Evolutionary conservation across 2,797 vertebrate genomes (phyloP).

Genomic region (Rhadinocentrus ornatus): DNA sequence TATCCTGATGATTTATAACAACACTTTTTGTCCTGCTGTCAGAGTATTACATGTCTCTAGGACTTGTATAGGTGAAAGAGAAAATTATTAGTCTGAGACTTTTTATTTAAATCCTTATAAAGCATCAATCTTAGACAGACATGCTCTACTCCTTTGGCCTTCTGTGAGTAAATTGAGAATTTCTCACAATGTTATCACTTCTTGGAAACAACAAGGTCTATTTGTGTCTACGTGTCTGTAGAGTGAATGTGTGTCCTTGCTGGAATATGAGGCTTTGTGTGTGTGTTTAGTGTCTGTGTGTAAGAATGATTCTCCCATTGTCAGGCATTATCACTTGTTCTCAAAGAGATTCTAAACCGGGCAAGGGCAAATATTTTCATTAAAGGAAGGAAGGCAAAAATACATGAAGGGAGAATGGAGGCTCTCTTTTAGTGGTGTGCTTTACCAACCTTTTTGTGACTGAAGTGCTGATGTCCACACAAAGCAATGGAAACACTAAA

Average conservation of each 20-base stretch:
- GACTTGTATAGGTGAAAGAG: slow-evolving; percentile 12
- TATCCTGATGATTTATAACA: background rate
- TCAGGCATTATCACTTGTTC: slow-evolving; percentile 52
- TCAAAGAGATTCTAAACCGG: slow-evolving; percentile 56
- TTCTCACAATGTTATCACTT: slow-evolving; percentile 31
- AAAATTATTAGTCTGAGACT: slow-evolving; percentile 26
- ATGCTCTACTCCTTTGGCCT: slow-evolving; percentile 9
- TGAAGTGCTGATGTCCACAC: slow-evolving; percentile 54
- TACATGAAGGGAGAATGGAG: slow-evolving; percentile 26
- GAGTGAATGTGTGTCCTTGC: slow-evolving; percentile 39
- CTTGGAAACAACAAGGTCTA: slow-evolving; percentile 32
- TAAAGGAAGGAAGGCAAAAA: slow-evolving; percentile 53
- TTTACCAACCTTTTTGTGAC: slow-evolving; percentile 24
- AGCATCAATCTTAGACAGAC: slow-evolving; percentile 16
- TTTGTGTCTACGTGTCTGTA: slow-evolving; percentile 6
- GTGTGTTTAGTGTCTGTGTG: slow-evolving; percentile 27
- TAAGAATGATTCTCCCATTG: slow-evolving; percentile 44
- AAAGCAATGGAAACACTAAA: slow-evolving; percentile 33
- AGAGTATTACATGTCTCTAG: slow-evolving; percentile 1
- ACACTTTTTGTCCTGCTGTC: background rate
- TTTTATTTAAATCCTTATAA: slow-evolving; percentile 26
- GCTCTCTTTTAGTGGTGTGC: slow-evolving; percentile 27
- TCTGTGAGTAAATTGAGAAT: slow-evolving; percentile 30
- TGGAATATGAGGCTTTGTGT: slow-evolving; percentile 22
- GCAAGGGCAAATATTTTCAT: slow-evolving; percentile 66